Evolutionary conservation across 2,888 invertebrate genomes (phyloP).

Genomic region (Drosophila melanosoma): DNA sequence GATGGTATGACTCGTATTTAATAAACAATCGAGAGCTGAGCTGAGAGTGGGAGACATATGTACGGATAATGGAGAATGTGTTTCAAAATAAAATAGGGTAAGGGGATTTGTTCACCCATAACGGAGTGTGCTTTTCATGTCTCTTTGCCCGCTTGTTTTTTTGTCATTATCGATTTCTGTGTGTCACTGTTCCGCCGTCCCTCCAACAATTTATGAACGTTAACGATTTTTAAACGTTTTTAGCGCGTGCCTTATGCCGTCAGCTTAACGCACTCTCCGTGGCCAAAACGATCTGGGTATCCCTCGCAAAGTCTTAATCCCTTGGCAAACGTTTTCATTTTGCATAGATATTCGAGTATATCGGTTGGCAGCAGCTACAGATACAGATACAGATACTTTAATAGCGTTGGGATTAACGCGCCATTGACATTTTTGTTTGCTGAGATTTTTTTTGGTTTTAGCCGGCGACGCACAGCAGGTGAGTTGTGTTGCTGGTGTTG

Average conservation of each 20-base stretch:
- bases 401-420: conserved; percentile 67
- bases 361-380: conserved; percentile 31
- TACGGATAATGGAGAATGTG: conserved; percentile 6
- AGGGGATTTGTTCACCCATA: conserved; percentile 17
- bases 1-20: conserved; percentile 50
- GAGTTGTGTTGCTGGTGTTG: conserved; percentile 38
- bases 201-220: conserved; percentile 67
- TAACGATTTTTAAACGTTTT: conserved; percentile 66
- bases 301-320: conserved; percentile 53
- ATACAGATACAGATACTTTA: conserved; percentile 41
- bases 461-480: conserved; percentile 70
- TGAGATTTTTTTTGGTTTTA: conserved; percentile 21
- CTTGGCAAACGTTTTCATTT: conserved; percentile 58
- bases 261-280: conserved; percentile 55
- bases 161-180: conserved; percentile 22
- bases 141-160: conserved; percentile 21
- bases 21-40: conserved; percentile 44
- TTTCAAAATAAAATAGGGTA: background rate
- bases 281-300: conserved; percentile 23
- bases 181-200: conserved; percentile 18
- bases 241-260: conserved; percentile 71
- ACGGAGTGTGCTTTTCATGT: conserved; percentile 18
- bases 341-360: conserved; percentile 44
- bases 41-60: conserved; percentile 19
- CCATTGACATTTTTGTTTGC: conserved; percentile 63